A percentile compares a stretch with the other conserved stretches of the same genome.
phyloP scores from a whole-genome alignment of 2,888 invertebrate genomes.

The Laspeyria flexula region DNA sequence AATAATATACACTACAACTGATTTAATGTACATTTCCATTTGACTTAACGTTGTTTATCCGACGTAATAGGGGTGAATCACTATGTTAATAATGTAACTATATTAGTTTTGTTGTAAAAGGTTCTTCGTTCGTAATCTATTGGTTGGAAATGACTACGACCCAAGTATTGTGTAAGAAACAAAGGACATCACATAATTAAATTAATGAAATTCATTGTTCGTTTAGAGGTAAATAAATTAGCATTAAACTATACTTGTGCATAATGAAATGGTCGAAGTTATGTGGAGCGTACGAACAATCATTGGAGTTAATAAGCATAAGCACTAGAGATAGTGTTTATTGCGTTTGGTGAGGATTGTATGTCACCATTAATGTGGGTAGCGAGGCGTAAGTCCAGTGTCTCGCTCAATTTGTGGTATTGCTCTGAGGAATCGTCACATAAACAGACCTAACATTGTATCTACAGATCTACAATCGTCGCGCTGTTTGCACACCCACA shows the following conservation, averaged over 20 bases:
- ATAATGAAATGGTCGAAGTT: constrained; percentile 23
- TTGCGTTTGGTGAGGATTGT: constrained; percentile 39
- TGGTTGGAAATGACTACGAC: neutral
- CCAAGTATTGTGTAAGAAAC: neutral
- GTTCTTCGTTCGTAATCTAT: neutral
- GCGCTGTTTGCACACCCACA: constrained; percentile 46
- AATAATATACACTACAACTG: neutral
- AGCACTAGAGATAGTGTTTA: constrained; percentile 34
- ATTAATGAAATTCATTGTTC: neutral
- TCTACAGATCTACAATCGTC: constrained; percentile 39
- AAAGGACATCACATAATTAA: neutral
- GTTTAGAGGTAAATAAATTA: constrained; percentile 4
- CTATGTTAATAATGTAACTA: neutral
- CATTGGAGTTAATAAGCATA: constrained; percentile 33
- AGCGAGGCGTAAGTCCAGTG: constrained; percentile 43
- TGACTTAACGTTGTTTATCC: neutral
- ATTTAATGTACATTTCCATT: neutral
- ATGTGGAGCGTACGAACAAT: constrained; percentile 32
- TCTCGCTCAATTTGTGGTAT: constrained; percentile 53
- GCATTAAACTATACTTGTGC: constrained; percentile 6
- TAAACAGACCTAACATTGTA: constrained; percentile 40
- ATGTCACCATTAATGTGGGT: constrained; percentile 43
- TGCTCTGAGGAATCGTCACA: constrained; percentile 45
- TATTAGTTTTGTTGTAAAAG: neutral
- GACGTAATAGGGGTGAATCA: neutral